Conservation (phyloP, 2,888 invertebrate species). For the Sisyra terminalis region DNA sequence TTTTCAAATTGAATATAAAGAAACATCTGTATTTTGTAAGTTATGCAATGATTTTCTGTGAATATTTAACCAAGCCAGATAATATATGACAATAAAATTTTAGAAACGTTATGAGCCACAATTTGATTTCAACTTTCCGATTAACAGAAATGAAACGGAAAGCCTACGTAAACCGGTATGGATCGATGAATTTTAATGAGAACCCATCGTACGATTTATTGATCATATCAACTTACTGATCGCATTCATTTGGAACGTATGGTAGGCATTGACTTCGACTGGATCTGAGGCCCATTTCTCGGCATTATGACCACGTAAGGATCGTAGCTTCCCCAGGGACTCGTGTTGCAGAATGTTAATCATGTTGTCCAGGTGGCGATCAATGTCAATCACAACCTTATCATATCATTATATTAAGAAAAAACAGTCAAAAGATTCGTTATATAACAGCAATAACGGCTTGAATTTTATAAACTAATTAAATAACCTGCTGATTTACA, state of each 20-base stretch:
- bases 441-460: too few species aligned
- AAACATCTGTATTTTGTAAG: too few species aligned
- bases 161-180: conserved; percentile 2
- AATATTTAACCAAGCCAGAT: neutral
- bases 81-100: neutral
- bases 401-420: too few species aligned
- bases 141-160: neutral
- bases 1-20: too few species aligned
- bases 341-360: conserved; percentile 41
- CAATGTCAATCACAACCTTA: conserved; percentile 36
- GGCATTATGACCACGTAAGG: conserved; percentile 34
- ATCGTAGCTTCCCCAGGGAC: conserved; percentile 33
- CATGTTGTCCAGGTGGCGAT: conserved; percentile 52
- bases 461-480: too few species aligned
- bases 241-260: conserved; percentile 62
- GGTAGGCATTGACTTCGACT: conserved; percentile 66
- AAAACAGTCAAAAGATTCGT: too few species aligned
- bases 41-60: too few species aligned
- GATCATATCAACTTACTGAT: conserved; percentile 42
- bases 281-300: conserved; percentile 60
- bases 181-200: neutral
- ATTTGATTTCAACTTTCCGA: neutral
- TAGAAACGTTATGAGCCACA: neutral
- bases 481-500: too few species aligned
- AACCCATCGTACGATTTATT: neutral